Evolutionary conservation across 30 jellyfish, hydroid and myxozoan species (phyloP), one percentile per base, ranked within the genome.

Genomic region (Turritopsis rubra): DNA sequence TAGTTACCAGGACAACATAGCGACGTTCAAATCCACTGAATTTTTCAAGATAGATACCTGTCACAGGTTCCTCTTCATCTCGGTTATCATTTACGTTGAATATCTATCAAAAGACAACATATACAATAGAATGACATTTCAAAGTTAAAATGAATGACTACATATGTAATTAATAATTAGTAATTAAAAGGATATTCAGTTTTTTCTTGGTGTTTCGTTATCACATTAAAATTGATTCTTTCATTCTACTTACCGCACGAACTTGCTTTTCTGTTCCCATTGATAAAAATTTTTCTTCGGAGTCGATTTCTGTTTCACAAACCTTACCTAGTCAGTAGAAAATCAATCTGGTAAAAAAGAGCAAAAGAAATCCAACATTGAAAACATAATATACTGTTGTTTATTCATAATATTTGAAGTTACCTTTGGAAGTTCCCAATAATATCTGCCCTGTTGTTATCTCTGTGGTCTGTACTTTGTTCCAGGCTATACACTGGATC

Each of bases 241-340:
- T 41, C 60, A 41, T 3, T 13, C 60, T 23, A 20, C 86, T 54
- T 41, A 87, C 98, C 95, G 75, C 76, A 66, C 84, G 87, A 86
- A 91, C 52, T 54, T 91, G 79, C 75, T 86, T 80, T 76, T 92
- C 98, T 1, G 98, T 91, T 52, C 98, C 98, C 96, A 88, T 92
- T 74, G 90, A 90, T 53, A 92, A 83, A 68, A 92, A 92, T 53
- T 85, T 92, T 81, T 92, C 98, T 77, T 92, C 98, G 0, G 96
- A 82, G 79, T 92, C 96, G 26, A 92, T 88, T 19, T 91, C 91
- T 1, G 96, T 87, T 81, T 92, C 98, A 77, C 81, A 87, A 27
- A 92, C 66, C 83, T 66, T 28, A 16, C 98, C 98, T 92, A 31
- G n/a, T 28, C 41, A 41, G n/a, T n/a, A n/a, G n/a, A n/a, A n/a